Conservation (phyloP, 2,113 vertebrate species). For the Heterotis niloticus region DNA sequence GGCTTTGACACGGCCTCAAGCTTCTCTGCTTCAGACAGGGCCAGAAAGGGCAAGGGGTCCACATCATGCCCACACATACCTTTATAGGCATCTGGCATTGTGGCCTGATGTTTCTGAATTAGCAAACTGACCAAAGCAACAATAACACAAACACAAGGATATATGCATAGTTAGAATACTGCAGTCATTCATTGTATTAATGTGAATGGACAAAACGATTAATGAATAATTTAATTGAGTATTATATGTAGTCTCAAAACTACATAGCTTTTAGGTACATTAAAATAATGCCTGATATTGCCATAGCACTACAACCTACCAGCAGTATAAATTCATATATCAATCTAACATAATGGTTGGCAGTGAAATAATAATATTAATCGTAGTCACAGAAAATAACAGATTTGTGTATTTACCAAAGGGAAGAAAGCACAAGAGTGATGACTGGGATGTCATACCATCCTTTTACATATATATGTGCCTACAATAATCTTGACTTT, state of each 20-base stretch:
- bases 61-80: constrained; percentile 62
- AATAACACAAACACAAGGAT: constrained; percentile 3
- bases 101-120: constrained; percentile 30
- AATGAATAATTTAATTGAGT: background rate
- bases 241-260: too few relatives aligned
- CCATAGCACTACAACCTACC: too few relatives aligned
- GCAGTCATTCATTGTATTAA: background rate
- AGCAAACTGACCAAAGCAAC: background rate
- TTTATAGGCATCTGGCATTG: constrained; percentile 63
- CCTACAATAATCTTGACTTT: constrained; percentile 40
- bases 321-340: too few relatives aligned
- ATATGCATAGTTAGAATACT: background rate
- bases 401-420: constrained; percentile 41
- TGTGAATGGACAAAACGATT: background rate
- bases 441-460: constrained; percentile 24
- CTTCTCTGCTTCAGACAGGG: constrained; percentile 65
- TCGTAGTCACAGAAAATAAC: background rate
- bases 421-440: constrained; percentile 20
- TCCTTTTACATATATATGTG: constrained; percentile 49
- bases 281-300: background rate
- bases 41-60: constrained; percentile 64
- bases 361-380: too few relatives aligned
- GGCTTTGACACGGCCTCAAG: constrained; percentile 66
- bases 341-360: too few relatives aligned
- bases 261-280: background rate